Conservation (phyloP, 2,888 invertebrate genomes). For the Mellilla xanthometata region DNA sequence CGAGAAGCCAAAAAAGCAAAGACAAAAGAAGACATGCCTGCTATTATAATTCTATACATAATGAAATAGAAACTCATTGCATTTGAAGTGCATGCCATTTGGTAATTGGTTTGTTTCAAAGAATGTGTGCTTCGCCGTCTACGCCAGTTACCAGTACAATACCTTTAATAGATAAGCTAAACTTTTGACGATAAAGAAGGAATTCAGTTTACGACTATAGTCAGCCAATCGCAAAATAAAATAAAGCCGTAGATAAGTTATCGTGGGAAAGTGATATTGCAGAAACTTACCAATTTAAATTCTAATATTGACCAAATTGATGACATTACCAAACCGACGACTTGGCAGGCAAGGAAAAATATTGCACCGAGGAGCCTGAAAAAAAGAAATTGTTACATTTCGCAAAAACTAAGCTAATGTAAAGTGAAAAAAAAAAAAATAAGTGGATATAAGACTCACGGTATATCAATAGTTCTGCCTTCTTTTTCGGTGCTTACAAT, state of each 20-base stretch:
- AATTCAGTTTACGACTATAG: neutral
- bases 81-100: neutral
- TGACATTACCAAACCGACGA: slow-evolving; percentile 7
- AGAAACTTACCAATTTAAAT: slow-evolving; percentile 16
- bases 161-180: slow-evolving; percentile 1
- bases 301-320: slow-evolving; percentile 8
- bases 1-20: no score
- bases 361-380: slow-evolving; percentile 21
- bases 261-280: slow-evolving; percentile 5
- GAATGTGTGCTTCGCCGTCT: neutral
- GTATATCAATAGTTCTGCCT: slow-evolving; percentile 16
- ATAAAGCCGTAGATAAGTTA: neutral
- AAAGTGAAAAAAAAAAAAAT: no score
- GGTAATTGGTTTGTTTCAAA: neutral
- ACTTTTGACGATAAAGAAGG: neutral
- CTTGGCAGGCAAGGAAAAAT: slow-evolving; percentile 15
- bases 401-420: no score
- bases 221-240: neutral
- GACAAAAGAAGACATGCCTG: no score
- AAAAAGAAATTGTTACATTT: no score
- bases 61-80: no score
- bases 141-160: slow-evolving; percentile 1
- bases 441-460: no score
- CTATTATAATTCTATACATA: no score
- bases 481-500: slow-evolving; percentile 8